phyloP scores from a whole-genome alignment of 1,140 invertebrate species.

The Coptotermes formosanus region DNA sequence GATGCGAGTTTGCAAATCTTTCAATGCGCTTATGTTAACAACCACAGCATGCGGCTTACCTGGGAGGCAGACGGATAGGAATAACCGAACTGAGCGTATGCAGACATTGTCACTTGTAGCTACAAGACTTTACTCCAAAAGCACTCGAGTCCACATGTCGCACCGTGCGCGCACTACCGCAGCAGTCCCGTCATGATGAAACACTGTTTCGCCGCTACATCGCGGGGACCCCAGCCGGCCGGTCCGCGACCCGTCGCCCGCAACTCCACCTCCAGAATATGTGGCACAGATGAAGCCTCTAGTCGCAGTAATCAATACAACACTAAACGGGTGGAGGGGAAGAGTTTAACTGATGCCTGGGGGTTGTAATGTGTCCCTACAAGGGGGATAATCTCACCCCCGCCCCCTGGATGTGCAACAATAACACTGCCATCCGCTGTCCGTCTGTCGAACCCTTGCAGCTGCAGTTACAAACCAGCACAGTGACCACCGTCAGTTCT shows the following conservation, averaged over 20 bases:
- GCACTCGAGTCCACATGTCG: not conserved
- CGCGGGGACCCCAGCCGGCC: not conserved
- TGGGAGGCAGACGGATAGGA: constrained; percentile 75
- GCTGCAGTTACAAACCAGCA: not conserved
- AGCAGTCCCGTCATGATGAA: not conserved
- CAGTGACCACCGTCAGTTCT: not conserved
- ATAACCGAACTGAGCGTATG: constrained; percentile 80
- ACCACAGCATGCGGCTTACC: constrained; percentile 52
- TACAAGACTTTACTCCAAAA: too few relatives aligned
- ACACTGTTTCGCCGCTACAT: not conserved
- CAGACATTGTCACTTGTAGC: constrained; percentile 58
- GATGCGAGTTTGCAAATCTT: too few relatives aligned
- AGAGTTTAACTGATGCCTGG: not conserved
- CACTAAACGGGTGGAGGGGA: not conserved
- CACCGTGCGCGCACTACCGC: constrained; percentile 15
- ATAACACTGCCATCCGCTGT: not conserved
- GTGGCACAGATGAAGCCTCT: not conserved
- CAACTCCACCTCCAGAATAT: not conserved
- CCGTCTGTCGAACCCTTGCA: not conserved
- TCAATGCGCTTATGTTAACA: not conserved
- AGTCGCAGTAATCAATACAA: not conserved
- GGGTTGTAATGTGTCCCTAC: not conserved
- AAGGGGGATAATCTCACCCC: constrained; percentile 16
- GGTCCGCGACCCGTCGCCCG: not conserved
- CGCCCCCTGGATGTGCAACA: not conserved